Evolutionary conservation across 1,140 invertebrate genomes (phyloP).

Genomic region (Pteromalus puparum): DNA sequence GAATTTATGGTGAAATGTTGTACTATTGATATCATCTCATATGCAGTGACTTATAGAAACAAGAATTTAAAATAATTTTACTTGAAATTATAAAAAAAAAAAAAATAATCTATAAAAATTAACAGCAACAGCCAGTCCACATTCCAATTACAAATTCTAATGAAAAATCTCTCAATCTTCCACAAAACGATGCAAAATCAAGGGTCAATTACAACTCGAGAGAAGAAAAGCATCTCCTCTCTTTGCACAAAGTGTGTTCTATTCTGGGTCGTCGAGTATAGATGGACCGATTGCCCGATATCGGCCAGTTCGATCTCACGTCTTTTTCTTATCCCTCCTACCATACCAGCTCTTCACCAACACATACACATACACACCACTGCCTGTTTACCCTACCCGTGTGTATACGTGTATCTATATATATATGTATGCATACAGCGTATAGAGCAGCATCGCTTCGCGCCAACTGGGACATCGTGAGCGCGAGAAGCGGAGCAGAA

Average conservation of each 20-base stretch:
- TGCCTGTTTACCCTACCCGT: neutral
- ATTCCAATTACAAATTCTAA: too few relatives aligned
- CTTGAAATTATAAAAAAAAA: too few relatives aligned
- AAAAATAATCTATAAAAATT: too few relatives aligned
- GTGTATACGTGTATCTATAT: neutral
- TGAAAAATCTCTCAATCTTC: too few relatives aligned
- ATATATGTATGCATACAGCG: neutral
- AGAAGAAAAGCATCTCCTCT: too few relatives aligned
- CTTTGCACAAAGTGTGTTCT: neutral
- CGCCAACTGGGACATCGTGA: conserved; percentile 18
- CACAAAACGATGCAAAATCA: too few relatives aligned
- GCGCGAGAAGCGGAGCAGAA: neutral
- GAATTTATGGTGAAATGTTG: too few relatives aligned
- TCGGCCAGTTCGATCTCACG: conserved; percentile 22
- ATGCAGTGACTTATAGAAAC: too few relatives aligned
- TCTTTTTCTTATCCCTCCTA: neutral
- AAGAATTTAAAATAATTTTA: too few relatives aligned
- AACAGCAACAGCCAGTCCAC: too few relatives aligned
- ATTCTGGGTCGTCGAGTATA: neutral
- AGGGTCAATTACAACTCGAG: too few relatives aligned
- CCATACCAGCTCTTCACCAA: neutral
- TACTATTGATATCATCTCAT: too few relatives aligned
- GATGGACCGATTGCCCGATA: conserved; percentile 5
- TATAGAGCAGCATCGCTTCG: neutral
- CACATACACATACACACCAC: neutral